Percentiles rank a stretch among this genome's conserved stretches.
These are phyloP conservation scores for Drosophila cracens DNA, from an alignment of 2,888 invertebrate genomes.

Conservation along the genomic window DNA sequence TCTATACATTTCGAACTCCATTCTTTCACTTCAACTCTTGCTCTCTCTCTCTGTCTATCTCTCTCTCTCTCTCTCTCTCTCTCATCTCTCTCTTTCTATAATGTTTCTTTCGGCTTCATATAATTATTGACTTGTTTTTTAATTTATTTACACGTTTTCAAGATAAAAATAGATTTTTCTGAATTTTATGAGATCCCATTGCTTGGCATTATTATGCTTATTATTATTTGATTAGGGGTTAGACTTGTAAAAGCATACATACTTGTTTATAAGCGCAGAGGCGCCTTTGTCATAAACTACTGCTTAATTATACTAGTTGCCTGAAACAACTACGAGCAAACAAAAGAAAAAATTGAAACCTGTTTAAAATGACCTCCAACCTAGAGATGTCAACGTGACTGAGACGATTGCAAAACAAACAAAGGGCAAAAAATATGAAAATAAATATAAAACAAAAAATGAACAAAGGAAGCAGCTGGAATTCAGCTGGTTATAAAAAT, in stretches of 20 bases:
- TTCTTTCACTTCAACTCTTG: no score
- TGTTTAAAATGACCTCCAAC: slow-evolving; percentile 55
- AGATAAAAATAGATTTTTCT: not conserved
- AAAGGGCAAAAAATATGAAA: not conserved
- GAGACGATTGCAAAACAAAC: slow-evolving; percentile 4
- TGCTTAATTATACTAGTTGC: slow-evolving; percentile 49
- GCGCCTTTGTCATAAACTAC: slow-evolving; percentile 34
- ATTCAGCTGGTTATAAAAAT: not conserved
- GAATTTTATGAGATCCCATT: not conserved
- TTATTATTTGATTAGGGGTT: slow-evolving; percentile 12
- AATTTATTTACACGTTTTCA: not conserved
- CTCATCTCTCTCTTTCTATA: no score
- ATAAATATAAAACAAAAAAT: not conserved
- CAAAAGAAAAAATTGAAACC: slow-evolving; percentile 52
- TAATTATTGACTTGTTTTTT: not conserved
- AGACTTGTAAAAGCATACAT: slow-evolving; percentile 5
- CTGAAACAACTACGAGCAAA: slow-evolving; percentile 15
- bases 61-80: no score
- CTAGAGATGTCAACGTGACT: slow-evolving; percentile 42
- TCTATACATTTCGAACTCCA: no score
- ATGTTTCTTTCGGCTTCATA: not conserved
- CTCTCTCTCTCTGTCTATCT: no score
- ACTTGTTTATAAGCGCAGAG: slow-evolving; percentile 3
- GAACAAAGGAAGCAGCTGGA: not conserved
- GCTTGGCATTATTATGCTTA: not conserved